Conservation (phyloP, 2,797 vertebrate genomes). For the Sebastes iracundus region DNA sequence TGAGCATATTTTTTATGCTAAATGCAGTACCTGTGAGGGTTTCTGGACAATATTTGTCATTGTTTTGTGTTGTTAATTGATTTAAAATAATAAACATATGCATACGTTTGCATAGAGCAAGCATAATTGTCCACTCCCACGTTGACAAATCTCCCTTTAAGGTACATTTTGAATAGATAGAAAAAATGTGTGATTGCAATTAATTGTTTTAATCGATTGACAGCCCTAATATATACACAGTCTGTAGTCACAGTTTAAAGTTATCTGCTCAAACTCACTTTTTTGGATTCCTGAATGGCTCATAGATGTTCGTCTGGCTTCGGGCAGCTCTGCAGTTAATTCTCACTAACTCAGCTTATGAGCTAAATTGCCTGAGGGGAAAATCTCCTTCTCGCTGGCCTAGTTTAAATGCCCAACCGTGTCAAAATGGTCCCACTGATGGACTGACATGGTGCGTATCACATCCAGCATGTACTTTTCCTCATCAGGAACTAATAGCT, state of each 20-base stretch:
- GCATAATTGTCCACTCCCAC: rapidly evolving
- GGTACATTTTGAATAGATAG: too few species aligned
- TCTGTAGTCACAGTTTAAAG: background rate
- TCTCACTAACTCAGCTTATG: conserved; percentile 11
- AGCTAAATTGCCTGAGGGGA: conserved; percentile 12
- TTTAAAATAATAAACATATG: rapidly evolving
- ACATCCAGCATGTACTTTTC: conserved; percentile 24
- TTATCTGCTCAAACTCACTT: conserved; percentile 21
- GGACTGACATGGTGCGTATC: conserved; percentile 21
- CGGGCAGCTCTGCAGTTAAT: conserved; percentile 2
- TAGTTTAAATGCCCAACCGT: conserved; percentile 7
- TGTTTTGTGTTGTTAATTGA: too few species aligned
- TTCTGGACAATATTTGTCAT: too few species aligned
- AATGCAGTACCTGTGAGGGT: too few species aligned
- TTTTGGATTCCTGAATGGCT: conserved; percentile 10
- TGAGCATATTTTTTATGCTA: too few species aligned
- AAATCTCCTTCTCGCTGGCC: background rate
- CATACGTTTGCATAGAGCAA: too few species aligned
- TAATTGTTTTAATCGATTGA: rapidly evolving
- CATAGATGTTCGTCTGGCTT: conserved; percentile 6
- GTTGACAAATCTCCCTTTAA: too few species aligned
- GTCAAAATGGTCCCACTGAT: conserved; percentile 36
- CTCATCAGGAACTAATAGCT: conserved; percentile 46
- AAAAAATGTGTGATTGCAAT: too few species aligned
- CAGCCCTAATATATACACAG: background rate